phyloP scores from a whole-genome alignment of 1,140 invertebrate species.

The Trissolcus basalis region DNA sequence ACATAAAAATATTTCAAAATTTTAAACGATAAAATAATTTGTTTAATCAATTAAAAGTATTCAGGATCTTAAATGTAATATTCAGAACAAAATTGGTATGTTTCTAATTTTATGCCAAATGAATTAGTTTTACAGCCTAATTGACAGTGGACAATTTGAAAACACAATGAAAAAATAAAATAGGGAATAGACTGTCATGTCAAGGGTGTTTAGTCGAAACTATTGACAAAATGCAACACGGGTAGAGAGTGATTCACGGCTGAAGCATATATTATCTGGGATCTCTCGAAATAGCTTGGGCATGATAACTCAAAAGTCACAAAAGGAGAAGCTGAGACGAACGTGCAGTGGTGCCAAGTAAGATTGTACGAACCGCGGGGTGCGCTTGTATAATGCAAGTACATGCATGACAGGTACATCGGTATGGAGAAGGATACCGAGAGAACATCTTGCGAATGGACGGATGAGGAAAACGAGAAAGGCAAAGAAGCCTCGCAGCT shows the following conservation, averaged over 20 bases:
- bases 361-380: conserved; percentile 58
- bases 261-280: conserved; percentile 51
- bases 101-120: too few relatives aligned
- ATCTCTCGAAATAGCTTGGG: conserved; percentile 51
- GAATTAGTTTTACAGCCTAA: too few relatives aligned
- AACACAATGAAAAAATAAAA: too few relatives aligned
- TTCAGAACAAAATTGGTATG: too few relatives aligned
- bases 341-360: conserved; percentile 55
- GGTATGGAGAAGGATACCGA: conserved; percentile 49
- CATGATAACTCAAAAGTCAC: conserved; percentile 57
- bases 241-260: conserved; percentile 49
- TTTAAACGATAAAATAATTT: too few relatives aligned
- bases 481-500: conserved; percentile 62
- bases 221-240: conserved; percentile 55
- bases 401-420: conserved; percentile 60
- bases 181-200: conserved; percentile 10
- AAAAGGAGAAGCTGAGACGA: conserved; percentile 47
- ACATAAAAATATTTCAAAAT: too few relatives aligned
- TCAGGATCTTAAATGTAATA: too few relatives aligned
- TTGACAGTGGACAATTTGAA: too few relatives aligned
- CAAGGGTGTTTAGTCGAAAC: conserved; percentile 37
- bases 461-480: conserved; percentile 57
- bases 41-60: too few relatives aligned
- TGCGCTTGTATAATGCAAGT: conserved; percentile 59
- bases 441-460: conserved; percentile 40